Percentiles rank a stretch among this genome's conserved stretches.
Conservation (phyloP, 2,888 invertebrate species). For the Lacanobia wlatinum region DNA sequence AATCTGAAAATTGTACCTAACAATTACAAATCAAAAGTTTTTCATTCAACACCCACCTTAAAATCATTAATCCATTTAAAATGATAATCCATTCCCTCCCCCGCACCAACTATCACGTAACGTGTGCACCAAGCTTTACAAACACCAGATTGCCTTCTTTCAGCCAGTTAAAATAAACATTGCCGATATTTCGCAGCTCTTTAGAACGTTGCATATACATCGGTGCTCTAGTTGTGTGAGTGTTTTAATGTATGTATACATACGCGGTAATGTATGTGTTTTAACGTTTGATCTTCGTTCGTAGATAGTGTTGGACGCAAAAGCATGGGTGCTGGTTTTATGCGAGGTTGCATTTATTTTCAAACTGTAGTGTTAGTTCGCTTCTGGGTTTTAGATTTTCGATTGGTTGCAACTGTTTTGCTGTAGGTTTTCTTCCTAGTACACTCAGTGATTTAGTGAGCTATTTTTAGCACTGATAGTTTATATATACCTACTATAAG, state of each 20-base stretch:
- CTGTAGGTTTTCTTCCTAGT: conserved; percentile 19
- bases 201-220: conserved; percentile 76
- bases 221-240: conserved; percentile 55
- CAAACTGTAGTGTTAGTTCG: conserved; percentile 27
- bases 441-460: too few relatives aligned
- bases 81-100: conserved; percentile 18
- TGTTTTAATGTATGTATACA: conserved; percentile 63
- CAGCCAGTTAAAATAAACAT: conserved; percentile 89
- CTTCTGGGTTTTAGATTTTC: conserved; percentile 42
- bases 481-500: too few relatives aligned
- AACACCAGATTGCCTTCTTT: conserved; percentile 90
- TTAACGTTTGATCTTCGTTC: conserved; percentile 63
- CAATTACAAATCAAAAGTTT: background rate
- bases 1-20: background rate
- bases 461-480: too few relatives aligned
- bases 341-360: conserved; percentile 59
- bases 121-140: conserved; percentile 75
- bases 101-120: conserved; percentile 33
- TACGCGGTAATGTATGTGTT: conserved; percentile 63
- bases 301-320: conserved; percentile 55
- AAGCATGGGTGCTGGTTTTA: conserved; percentile 57
- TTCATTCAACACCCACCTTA: conserved; percentile 19
- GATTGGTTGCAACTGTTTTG: conserved; percentile 19
- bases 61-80: conserved; percentile 44
- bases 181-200: conserved; percentile 87